Evolutionary conservation across 2,888 invertebrate genomes (phyloP).

Genomic region (Dolomedes plantarius): DNA sequence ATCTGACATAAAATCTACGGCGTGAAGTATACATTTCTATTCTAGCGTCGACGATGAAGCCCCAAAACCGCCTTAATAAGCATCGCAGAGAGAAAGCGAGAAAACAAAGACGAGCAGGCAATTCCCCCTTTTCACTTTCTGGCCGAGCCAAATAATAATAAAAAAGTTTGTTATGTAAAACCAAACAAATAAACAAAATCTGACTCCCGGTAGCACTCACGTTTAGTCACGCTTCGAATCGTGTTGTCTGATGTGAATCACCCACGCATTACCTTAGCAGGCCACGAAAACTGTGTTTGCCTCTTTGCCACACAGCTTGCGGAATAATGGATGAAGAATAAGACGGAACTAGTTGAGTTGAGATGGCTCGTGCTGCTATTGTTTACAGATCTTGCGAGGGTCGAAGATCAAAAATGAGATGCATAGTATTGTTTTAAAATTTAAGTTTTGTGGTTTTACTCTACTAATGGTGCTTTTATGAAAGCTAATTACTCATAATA

Average conservation of each 20-base stretch:
- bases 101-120: too few relatives aligned
- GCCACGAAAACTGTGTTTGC: slow-evolving; percentile 36
- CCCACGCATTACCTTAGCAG: slow-evolving; percentile 41
- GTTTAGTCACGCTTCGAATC: slow-evolving; percentile 55
- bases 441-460: too few relatives aligned
- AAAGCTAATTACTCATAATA: too few relatives aligned
- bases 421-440: not conserved
- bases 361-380: slow-evolving; percentile 63
- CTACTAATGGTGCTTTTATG: too few relatives aligned
- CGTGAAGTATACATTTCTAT: too few relatives aligned
- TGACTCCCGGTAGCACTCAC: slow-evolving; percentile 58
- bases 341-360: slow-evolving; percentile 27
- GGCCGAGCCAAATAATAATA: too few relatives aligned
- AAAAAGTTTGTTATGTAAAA: slow-evolving; percentile 1
- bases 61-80: too few relatives aligned
- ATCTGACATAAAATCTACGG: too few relatives aligned
- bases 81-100: too few relatives aligned
- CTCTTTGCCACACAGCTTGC: slow-evolving; percentile 32
- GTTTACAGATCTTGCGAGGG: slow-evolving; percentile 39
- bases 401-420: not conserved
- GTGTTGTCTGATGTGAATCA: slow-evolving; percentile 19
- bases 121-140: too few relatives aligned
- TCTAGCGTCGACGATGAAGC: too few relatives aligned
- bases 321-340: slow-evolving; percentile 27
- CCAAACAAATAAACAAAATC: slow-evolving; percentile 18